phyloP scores from a whole-genome alignment of 2,888 invertebrate genomes.

The Ochropleura plecta region DNA sequence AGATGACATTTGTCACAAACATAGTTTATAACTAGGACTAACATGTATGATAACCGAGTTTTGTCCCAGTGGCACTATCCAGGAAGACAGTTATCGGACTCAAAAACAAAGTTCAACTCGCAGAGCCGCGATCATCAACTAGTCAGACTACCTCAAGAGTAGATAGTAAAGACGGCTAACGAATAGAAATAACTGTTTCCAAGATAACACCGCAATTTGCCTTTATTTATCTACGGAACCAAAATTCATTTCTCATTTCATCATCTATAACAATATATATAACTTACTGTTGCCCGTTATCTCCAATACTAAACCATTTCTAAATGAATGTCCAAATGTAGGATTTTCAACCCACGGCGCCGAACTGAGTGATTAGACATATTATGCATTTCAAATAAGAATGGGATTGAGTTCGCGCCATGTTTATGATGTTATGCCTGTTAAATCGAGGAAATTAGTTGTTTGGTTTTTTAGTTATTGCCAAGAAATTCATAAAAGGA shows the following conservation, averaged over 20 bases:
- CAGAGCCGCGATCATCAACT: not conserved
- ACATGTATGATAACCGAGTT: not conserved
- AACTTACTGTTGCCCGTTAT: conserved; percentile 2
- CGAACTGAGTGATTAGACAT: not conserved
- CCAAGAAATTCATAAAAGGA: no score
- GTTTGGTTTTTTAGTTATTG: no score
- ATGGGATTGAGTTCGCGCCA: no score
- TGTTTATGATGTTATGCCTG: no score
- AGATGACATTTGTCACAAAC: not conserved
- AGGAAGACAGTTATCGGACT: not conserved
- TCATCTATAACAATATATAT: conserved; percentile 36
- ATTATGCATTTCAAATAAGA: no score
- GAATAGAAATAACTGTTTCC: conserved; percentile 4
- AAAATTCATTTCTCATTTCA: conserved; percentile 46
- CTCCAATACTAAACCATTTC: not conserved
- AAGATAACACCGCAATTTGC: conserved; percentile 20
- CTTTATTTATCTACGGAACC: conserved; percentile 17
- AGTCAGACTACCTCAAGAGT: not conserved
- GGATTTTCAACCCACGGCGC: not conserved
- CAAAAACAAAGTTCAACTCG: not conserved
- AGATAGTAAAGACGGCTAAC: not conserved
- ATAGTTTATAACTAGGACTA: not conserved
- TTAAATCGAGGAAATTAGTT: no score
- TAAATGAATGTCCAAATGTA: not conserved
- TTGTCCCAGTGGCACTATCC: not conserved